A percentile compares a stretch with the other conserved stretches of the same genome.
Conservation (phyloP, 2,888 invertebrate genomes). For the Ectemnius lituratus region DNA sequence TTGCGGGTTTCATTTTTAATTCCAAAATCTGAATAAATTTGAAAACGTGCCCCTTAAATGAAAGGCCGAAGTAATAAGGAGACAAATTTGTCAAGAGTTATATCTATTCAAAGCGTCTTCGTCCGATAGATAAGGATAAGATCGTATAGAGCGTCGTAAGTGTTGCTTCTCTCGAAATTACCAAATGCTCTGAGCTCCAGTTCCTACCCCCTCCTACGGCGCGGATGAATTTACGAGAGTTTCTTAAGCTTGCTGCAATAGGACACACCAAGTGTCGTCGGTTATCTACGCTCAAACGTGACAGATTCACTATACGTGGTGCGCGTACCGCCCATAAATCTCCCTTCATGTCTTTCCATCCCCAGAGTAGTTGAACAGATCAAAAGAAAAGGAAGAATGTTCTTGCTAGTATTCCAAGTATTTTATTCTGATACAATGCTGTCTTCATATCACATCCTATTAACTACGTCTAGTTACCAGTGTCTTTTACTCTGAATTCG, state of each 20-base stretch:
- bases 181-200: slow-evolving; percentile 32
- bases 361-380: background rate
- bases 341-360: slow-evolving; percentile 19
- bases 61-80: slow-evolving; percentile 10
- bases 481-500: too few species aligned
- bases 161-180: slow-evolving; percentile 32
- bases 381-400: too few species aligned
- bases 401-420: too few species aligned
- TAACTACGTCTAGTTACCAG: too few species aligned
- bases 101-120: background rate
- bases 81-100: background rate
- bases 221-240: slow-evolving; percentile 45
- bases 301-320: slow-evolving; percentile 26
- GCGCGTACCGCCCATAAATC: slow-evolving; percentile 29
- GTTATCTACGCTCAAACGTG: slow-evolving; percentile 38
- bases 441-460: too few species aligned
- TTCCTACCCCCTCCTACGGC: slow-evolving; percentile 16
- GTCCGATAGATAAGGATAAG: slow-evolving; percentile 1
- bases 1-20: too few species aligned
- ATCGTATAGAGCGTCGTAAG: slow-evolving; percentile 22
- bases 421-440: too few species aligned
- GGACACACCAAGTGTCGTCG: slow-evolving; percentile 24
- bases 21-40: too few species aligned
- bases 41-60: too few species aligned
- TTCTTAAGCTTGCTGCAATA: slow-evolving; percentile 43